Base-by-base conservation (phyloP, 2,888 invertebrate species). In the Tenodera sinensis region DNA sequence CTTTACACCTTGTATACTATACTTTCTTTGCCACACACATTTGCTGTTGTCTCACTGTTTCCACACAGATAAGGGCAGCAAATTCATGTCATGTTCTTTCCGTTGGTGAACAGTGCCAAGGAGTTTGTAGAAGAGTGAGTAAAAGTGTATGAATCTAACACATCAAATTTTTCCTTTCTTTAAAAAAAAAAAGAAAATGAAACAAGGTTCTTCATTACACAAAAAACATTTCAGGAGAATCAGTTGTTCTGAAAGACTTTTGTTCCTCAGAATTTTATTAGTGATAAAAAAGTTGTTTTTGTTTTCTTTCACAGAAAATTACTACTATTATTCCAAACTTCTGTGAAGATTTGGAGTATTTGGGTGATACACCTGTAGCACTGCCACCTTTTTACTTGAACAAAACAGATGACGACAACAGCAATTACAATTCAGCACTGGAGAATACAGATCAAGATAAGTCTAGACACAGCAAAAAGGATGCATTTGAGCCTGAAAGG, bases 241-340 rank as follows among this genome's bases (percentile, higher is more conserved):
- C 15, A 28, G 20, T 83, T n/a, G n/a, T n/a, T 6, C 27, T 3
- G 28, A 27, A 83, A 83, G 28, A 83, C 12, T 83, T 83, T 83
- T n/a, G 3, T 12, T 1, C 12, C 12, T 42, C 9, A 42, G 42
- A 30, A 30, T 30, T 12, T 42, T 42, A 42, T 6, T 7, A n/a
- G n/a, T 8, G 14, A n/a, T 42, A 42, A 28, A 47, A 42, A 3
- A 87, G 12, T 87, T 87, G 6, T 27, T 71, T 71, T 30, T 30
- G 9, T 84, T 84, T 71, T 83, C 30, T 89, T 89, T 88, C 71
- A 42, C 94, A n/a, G 90, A 94, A 94, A 88, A 94, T 95, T 28
- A 94, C 94, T 54, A 94, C 94, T 88, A 93, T 96, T 91, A 95
- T 96, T 89, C 95, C 95, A 30, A 94, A 95, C 92, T 96, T 96